Conservation (phyloP, 2,113 vertebrate species). For the Perca schrenkii region DNA sequence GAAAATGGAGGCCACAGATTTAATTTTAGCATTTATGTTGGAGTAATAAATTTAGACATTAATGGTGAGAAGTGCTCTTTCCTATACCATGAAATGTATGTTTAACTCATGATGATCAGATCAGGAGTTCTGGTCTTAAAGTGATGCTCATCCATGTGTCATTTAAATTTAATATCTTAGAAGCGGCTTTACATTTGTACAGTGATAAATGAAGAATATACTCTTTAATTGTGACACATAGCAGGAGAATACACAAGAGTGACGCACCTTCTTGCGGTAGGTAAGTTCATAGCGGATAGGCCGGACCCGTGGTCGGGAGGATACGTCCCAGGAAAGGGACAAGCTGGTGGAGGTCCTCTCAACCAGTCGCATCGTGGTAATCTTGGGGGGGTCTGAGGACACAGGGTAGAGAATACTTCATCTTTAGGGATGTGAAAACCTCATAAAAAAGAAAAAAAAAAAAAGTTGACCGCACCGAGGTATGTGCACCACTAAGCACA, state of each 20-base stretch:
- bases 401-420: background rate
- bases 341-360: slow-evolving; percentile 86
- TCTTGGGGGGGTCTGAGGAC: slow-evolving; percentile 89
- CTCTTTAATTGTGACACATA: background rate
- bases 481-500: too few species aligned
- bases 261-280: slow-evolving; percentile 92
- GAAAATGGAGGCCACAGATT: background rate
- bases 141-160: background rate
- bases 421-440: background rate
- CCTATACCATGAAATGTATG: background rate
- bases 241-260: background rate
- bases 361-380: slow-evolving; percentile 87
- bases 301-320: slow-evolving; percentile 73
- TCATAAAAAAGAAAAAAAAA: background rate
- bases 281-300: slow-evolving; percentile 91
- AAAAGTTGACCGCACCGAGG: too few species aligned
- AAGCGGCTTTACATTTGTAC: background rate
- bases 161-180: background rate
- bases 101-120: background rate
- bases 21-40: background rate
- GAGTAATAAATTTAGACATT: background rate
- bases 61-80: background rate
- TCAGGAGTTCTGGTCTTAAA: background rate
- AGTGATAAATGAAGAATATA: background rate
- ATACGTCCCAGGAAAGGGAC: slow-evolving; percentile 91